Evolutionary conservation across 1,140 invertebrate species (phyloP).

Genomic region (Drosophila triauraria): DNA sequence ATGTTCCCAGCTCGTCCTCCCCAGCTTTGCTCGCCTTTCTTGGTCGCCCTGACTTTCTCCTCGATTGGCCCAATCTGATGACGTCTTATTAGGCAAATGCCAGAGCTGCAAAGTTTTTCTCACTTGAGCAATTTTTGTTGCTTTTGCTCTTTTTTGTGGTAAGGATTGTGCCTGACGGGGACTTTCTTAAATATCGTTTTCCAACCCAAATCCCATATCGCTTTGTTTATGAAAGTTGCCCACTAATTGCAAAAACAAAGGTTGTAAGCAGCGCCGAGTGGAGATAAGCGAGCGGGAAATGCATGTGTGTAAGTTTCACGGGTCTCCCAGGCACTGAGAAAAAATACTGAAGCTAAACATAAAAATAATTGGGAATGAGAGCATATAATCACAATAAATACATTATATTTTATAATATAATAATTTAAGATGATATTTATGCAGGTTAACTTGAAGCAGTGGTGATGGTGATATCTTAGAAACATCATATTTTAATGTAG

Average conservation of each 20-base stretch:
- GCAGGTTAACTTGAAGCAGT: too few species aligned
- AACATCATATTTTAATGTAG: too few species aligned
- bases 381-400: too few species aligned
- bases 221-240: conserved; percentile 39
- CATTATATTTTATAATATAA: too few species aligned
- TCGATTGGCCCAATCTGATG: conserved; percentile 47
- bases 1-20: conserved; percentile 18
- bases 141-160: background rate
- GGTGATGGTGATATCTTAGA: too few species aligned
- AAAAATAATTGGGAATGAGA: too few species aligned
- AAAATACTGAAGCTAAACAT: background rate
- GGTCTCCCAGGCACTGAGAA: conserved; percentile 1
- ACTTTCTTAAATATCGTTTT: conserved; percentile 29
- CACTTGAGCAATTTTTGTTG: conserved; percentile 3
- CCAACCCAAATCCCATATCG: conserved; percentile 13
- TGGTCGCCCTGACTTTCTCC: background rate
- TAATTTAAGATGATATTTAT: too few species aligned
- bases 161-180: background rate
- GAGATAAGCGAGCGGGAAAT: conserved; percentile 25
- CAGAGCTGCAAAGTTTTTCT: conserved; percentile 22
- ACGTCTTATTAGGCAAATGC: conserved; percentile 47
- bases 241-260: conserved; percentile 50
- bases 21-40: background rate
- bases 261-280: background rate
- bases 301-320: conserved; percentile 10